Percentiles rank a stretch among this genome's conserved stretches.
Evolutionary conservation across 2,113 vertebrate genomes (phyloP).

Genomic region (Antechinus stuartii): DNA sequence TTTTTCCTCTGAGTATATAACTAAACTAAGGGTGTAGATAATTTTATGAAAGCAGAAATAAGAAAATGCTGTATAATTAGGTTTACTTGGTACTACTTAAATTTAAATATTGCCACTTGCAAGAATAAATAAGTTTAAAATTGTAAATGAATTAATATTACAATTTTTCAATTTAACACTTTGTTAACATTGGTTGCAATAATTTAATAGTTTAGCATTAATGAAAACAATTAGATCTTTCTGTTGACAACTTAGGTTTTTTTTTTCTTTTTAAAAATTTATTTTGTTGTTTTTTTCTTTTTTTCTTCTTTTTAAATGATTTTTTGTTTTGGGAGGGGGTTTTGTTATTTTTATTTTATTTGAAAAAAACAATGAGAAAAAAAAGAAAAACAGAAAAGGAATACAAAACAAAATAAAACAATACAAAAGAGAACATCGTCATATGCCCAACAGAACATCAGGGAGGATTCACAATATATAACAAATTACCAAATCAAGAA

Average conservation of each 20-base stretch:
- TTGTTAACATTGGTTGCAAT: slow-evolving; percentile 82
- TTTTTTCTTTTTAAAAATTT: too few relatives aligned
- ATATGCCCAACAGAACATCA: too few relatives aligned
- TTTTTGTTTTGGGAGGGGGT: too few relatives aligned
- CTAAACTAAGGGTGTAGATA: slow-evolving; percentile 69
- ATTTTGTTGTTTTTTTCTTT: too few relatives aligned
- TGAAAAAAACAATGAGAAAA: too few relatives aligned
- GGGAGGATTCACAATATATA: too few relatives aligned
- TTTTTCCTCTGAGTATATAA: slow-evolving; percentile 62
- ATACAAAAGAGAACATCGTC: too few relatives aligned
- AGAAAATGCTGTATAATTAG: slow-evolving; percentile 71
- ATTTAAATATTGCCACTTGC: slow-evolving; percentile 65
- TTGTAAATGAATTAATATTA: slow-evolving; percentile 74
- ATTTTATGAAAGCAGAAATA: slow-evolving; percentile 67
- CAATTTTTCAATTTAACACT: slow-evolving; percentile 73
- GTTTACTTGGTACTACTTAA: slow-evolving; percentile 59
- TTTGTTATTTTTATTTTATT: too few relatives aligned
- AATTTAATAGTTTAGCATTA: slow-evolving; percentile 77
- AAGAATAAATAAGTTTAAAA: slow-evolving; percentile 69
- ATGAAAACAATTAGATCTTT: slow-evolving; percentile 83
- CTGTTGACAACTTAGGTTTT: slow-evolving; percentile 84
- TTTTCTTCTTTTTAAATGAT: too few relatives aligned
- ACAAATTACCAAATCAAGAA: too few relatives aligned
- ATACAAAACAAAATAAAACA: too few relatives aligned
- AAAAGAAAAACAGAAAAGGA: too few relatives aligned